These are phyloP conservation scores for Lepilemur septentrionalis DNA, from an alignment of 2,797 vertebrate species.

Conservation along the genomic window DNA sequence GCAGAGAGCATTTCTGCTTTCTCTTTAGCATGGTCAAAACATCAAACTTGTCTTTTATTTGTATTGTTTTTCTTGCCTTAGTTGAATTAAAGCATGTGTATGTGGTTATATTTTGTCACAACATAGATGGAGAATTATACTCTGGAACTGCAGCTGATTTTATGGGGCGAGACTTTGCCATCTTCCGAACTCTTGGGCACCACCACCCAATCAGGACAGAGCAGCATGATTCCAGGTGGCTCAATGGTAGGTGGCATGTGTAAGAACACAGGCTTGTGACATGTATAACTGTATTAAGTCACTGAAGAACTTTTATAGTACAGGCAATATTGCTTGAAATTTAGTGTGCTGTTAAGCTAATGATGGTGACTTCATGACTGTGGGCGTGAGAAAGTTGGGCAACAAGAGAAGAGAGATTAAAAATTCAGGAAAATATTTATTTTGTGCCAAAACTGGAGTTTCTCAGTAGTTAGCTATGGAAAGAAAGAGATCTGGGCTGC, in stretches of 20 bases:
- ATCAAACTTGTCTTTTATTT: background rate
- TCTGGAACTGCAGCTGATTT: slow-evolving; percentile 98
- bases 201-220: slow-evolving; percentile 98
- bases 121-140: slow-evolving; percentile 95
- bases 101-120: slow-evolving; percentile 63
- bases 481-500: slow-evolving; percentile 31
- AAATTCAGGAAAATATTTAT: slow-evolving; percentile 46
- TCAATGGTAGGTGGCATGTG: slow-evolving; percentile 91
- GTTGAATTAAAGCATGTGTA: background rate
- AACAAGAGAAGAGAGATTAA: slow-evolving; percentile 52
- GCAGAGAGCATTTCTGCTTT: background rate
- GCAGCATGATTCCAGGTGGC: slow-evolving; percentile 98
- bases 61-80: background rate
- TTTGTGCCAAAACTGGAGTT: slow-evolving; percentile 48
- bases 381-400: slow-evolving; percentile 67
- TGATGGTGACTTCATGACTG: slow-evolving; percentile 8
- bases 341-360: background rate
- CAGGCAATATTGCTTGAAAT: background rate
- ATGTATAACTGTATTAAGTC: background rate
- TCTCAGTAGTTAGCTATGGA: slow-evolving; percentile 40
- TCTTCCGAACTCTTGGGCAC: slow-evolving; percentile 96
- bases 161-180: slow-evolving; percentile 98
- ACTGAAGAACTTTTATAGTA: background rate
- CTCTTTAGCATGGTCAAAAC: background rate
- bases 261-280: background rate